Conservation (phyloP, 2,888 invertebrate genomes). For the Arctia plantaginis region DNA sequence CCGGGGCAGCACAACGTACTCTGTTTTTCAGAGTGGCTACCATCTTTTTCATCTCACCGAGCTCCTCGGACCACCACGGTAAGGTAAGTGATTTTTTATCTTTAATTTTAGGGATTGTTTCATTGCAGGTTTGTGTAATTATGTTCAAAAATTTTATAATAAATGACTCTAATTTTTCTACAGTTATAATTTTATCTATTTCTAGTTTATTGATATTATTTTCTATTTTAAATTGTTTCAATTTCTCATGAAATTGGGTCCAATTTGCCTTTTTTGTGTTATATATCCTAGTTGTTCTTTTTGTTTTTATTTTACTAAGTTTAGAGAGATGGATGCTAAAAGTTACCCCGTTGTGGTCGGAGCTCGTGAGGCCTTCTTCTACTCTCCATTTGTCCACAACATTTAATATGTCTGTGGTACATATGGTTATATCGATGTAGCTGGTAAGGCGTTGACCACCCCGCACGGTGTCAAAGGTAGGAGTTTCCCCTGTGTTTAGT, state of each 20-base stretch:
- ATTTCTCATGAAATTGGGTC: not conserved
- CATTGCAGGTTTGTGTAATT: not conserved
- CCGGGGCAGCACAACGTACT: not conserved
- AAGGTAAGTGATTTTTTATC: not conserved
- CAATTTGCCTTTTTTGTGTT: too few species aligned
- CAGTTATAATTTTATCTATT: not conserved
- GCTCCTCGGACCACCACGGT: constrained; percentile 9
- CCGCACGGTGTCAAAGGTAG: too few species aligned
- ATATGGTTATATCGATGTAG: too few species aligned
- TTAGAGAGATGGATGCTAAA: too few species aligned
- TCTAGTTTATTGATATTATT: not conserved
- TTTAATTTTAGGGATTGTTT: not conserved
- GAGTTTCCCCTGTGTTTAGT: too few species aligned
- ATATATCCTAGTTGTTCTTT: too few species aligned
- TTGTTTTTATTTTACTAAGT: too few species aligned
- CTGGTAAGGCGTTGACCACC: too few species aligned
- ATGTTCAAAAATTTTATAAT: not conserved
- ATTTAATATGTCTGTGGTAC: too few species aligned
- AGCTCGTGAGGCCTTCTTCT: too few species aligned
- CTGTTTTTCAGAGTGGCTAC: not conserved
- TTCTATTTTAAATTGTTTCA: not conserved
- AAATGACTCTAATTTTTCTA: not conserved
- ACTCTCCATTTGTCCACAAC: too few species aligned
- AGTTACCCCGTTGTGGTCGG: too few species aligned
- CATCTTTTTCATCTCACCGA: not conserved